A percentile compares a stretch with the other conserved stretches of the same genome.
These are phyloP conservation scores for Phataginus tricuspis DNA, from an alignment of 2,797 vertebrate genomes.

Conservation along the genomic window DNA sequence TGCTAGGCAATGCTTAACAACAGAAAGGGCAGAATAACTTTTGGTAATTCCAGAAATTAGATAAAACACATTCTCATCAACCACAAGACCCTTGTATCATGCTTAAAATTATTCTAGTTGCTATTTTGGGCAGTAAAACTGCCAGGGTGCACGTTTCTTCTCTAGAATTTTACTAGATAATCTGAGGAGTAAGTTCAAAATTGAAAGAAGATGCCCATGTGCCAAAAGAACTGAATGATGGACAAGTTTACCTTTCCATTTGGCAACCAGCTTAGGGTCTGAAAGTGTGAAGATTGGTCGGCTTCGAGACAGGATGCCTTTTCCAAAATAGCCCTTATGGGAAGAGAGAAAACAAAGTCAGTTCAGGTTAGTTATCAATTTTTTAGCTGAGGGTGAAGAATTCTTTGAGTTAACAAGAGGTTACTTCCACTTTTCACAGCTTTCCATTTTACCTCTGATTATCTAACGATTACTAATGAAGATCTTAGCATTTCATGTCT, in stretches of 20 bases:
- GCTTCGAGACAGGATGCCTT: slow-evolving; percentile 95
- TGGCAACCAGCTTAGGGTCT: slow-evolving; percentile 82
- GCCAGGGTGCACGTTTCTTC: background rate
- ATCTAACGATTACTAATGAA: background rate
- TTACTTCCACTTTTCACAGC: background rate
- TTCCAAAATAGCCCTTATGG: slow-evolving; percentile 96
- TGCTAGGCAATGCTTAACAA: background rate
- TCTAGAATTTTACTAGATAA: background rate
- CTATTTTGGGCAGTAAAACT: background rate
- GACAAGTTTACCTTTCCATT: slow-evolving; percentile 90
- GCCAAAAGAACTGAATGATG: background rate
- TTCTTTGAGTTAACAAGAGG: background rate
- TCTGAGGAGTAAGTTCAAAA: background rate
- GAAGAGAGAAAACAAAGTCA: slow-evolving; percentile 41
- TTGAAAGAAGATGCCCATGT: background rate
- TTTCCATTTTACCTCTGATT: background rate
- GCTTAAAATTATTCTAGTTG: background rate
- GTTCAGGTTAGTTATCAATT: background rate
- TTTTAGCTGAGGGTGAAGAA: background rate
- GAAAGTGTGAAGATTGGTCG: slow-evolving; percentile 91
- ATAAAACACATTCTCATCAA: background rate
- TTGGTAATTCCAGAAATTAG: background rate
- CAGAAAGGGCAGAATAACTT: background rate
- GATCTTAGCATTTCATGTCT: background rate
- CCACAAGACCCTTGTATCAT: background rate